Evolutionary conservation across 2,888 invertebrate genomes (phyloP).

Genomic region (Merodon equestris): DNA sequence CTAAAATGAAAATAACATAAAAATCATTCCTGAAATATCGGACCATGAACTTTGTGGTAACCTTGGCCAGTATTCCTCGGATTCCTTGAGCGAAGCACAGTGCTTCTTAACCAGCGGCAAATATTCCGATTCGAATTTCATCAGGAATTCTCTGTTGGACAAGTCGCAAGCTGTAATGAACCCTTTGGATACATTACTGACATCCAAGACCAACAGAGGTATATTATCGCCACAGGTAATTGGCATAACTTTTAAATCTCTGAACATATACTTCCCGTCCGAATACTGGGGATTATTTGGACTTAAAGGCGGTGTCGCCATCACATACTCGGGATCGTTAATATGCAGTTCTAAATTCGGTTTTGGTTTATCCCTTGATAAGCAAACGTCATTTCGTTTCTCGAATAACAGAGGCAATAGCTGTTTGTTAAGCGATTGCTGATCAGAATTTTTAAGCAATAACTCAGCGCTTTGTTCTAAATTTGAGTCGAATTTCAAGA

Average conservation of each 20-base stretch:
- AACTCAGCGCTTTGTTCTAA: slow-evolving; percentile 62
- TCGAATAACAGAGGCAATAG: slow-evolving; percentile 70
- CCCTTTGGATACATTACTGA: slow-evolving; percentile 66
- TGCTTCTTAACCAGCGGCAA: slow-evolving; percentile 61
- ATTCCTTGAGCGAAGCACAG: slow-evolving; percentile 54
- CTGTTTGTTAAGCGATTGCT: slow-evolving; percentile 70
- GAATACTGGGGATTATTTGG: no score
- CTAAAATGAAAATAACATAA: slow-evolving; percentile 47
- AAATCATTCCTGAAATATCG: no score
- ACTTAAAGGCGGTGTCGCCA: slow-evolving; percentile 14
- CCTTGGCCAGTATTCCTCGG: slow-evolving; percentile 69
- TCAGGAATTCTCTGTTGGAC: slow-evolving; percentile 51
- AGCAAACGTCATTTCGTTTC: slow-evolving; percentile 14
- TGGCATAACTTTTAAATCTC: slow-evolving; percentile 69
- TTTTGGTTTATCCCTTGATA: not conserved
- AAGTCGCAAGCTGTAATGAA: slow-evolving; percentile 70
- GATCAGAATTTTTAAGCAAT: slow-evolving; percentile 59
- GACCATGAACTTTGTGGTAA: slow-evolving; percentile 30
- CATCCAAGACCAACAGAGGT: slow-evolving; percentile 69
- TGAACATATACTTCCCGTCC: slow-evolving; percentile 41
- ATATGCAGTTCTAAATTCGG: slow-evolving; percentile 26
- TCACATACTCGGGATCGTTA: not conserved
- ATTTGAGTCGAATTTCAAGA: slow-evolving; percentile 52
- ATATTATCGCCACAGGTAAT: slow-evolving; percentile 68
- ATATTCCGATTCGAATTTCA: slow-evolving; percentile 58